Percentiles rank a stretch among this genome's conserved stretches.
These are phyloP conservation scores for Botrylloides violaceus DNA, from an alignment of 23 tunicate species.

Conservation along the genomic window DNA sequence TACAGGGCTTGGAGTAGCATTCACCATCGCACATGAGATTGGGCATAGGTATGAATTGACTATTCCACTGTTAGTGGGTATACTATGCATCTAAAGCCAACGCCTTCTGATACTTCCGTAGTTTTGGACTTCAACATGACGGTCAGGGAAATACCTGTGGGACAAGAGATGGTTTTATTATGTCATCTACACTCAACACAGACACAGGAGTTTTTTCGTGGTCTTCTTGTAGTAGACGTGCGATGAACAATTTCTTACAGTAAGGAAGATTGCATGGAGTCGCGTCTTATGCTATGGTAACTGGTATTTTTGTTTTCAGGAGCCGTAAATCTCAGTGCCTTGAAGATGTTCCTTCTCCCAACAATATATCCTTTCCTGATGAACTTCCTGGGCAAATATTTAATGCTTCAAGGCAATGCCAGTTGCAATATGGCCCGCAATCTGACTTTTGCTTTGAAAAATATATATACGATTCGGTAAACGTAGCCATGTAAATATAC, in stretches of 20 bases:
- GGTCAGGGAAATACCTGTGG: slow-evolving; percentile 85
- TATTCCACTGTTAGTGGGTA: too few relatives aligned
- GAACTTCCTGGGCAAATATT: slow-evolving; percentile 85
- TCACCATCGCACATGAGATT: slow-evolving; percentile 94
- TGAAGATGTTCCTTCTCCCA: not conserved
- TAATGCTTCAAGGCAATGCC: slow-evolving; percentile 57
- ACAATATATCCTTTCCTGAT: slow-evolving; percentile 15
- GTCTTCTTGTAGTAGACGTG: slow-evolving; percentile 78
- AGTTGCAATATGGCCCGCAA: slow-evolving; percentile 70
- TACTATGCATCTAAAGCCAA: not conserved
- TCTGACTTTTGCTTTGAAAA: slow-evolving; percentile 33
- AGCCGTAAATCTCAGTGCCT: slow-evolving; percentile 1
- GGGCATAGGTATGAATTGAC: slow-evolving; percentile 74
- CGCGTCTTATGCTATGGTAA: too few relatives aligned
- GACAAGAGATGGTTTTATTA: slow-evolving; percentile 77
- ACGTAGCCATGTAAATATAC: not conserved
- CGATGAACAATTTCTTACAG: slow-evolving; percentile 53
- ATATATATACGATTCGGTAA: slow-evolving; percentile 36
- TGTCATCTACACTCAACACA: slow-evolving; percentile 87
- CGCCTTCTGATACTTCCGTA: too few relatives aligned
- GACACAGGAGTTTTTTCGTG: slow-evolving; percentile 84
- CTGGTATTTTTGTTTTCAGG: too few relatives aligned
- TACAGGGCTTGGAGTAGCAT: slow-evolving; percentile 89
- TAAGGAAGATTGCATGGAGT: slow-evolving; percentile 22
- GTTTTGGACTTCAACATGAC: slow-evolving; percentile 97